These are phyloP conservation scores for Bolborhynchus lineola DNA, from an alignment of 2,113 vertebrate genomes.

Conservation along the genomic window DNA sequence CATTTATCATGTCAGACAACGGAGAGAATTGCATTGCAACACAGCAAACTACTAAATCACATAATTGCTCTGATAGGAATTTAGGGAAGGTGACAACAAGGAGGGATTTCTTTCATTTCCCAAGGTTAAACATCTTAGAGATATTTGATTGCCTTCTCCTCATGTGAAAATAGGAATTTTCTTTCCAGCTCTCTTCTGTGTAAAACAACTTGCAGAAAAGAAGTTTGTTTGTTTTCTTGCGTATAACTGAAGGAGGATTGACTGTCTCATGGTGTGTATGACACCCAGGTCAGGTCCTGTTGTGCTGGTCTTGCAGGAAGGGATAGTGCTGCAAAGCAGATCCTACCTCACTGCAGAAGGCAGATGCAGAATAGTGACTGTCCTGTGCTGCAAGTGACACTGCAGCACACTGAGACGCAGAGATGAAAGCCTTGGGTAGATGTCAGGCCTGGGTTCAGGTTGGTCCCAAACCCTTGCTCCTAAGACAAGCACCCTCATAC, in stretches of 20 bases:
- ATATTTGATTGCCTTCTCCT: background rate
- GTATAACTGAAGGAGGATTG: background rate
- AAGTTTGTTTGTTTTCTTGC: background rate
- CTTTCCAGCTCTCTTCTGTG: background rate
- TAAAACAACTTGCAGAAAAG: accelerated
- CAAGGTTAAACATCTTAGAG: background rate
- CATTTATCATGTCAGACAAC: background rate
- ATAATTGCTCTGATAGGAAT: background rate
- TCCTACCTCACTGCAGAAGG: background rate
- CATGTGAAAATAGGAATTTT: background rate
- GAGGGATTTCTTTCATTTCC: background rate
- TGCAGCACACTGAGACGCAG: background rate
- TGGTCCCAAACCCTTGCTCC: background rate
- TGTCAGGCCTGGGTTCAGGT: background rate
- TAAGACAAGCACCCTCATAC: background rate
- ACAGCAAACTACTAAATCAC: constrained; percentile 26
- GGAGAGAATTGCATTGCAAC: background rate
- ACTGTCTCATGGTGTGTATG: background rate
- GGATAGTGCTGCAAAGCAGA: background rate
- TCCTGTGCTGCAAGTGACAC: background rate
- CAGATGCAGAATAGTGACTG: accelerated
- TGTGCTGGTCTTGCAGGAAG: background rate
- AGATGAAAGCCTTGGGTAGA: background rate
- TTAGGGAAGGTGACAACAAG: background rate
- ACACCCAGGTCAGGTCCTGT: background rate